A percentile compares a stretch with the other conserved stretches of the same genome.
phyloP scores from a whole-genome alignment of 2,888 invertebrate species.

The Andrena dorsata region DNA sequence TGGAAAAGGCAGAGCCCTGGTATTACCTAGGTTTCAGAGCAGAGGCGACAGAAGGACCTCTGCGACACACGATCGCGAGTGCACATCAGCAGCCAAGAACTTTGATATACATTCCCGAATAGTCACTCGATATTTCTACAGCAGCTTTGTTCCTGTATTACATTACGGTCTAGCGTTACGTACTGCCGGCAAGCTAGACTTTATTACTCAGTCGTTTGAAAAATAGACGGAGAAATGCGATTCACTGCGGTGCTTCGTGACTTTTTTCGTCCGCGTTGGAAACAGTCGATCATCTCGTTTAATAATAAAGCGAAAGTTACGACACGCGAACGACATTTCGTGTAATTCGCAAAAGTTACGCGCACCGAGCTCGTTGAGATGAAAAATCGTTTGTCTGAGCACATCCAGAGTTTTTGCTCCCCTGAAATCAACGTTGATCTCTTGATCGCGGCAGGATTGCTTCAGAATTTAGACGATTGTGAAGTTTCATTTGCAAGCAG shows the following conservation, averaged over 20 bases:
- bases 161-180: conserved; percentile 72
- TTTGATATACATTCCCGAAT: conserved; percentile 76
- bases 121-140: conserved; percentile 80
- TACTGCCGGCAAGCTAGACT: conserved; percentile 70
- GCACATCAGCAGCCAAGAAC: conserved; percentile 64
- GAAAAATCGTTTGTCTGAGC: background rate
- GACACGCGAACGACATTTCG: background rate
- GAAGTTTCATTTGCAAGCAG: too few species aligned
- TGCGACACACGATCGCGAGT: conserved; percentile 39
- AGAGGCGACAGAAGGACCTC: conserved; percentile 31
- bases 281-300: background rate
- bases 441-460: too few species aligned
- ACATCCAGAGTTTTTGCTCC: background rate
- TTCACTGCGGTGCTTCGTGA: background rate
- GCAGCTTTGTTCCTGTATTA: conserved; percentile 79
- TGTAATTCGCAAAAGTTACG: background rate
- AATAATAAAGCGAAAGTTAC: background rate
- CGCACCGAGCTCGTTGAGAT: background rate
- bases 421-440: too few species aligned
- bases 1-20: conserved; percentile 28
- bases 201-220: conserved; percentile 61
- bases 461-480: too few species aligned
- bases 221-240: conserved; percentile 47
- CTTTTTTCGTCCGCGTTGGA: conserved; percentile 4
- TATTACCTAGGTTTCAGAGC: conserved; percentile 12